Evolutionary conservation across 2,888 invertebrate genomes (phyloP).

Genomic region (Tetragnatha montana): DNA sequence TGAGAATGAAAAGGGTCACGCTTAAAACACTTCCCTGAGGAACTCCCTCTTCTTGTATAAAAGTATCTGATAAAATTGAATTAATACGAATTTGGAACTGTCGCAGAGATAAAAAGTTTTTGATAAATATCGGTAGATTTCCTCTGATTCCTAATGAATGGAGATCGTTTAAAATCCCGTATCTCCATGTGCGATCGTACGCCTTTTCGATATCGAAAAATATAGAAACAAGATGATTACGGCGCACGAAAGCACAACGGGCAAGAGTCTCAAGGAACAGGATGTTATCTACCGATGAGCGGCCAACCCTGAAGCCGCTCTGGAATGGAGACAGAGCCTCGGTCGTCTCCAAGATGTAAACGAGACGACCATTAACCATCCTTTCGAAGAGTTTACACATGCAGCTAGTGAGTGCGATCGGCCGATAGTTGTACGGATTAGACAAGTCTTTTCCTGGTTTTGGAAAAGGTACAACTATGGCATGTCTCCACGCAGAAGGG

Average conservation of each 20-base stretch:
- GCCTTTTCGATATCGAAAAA: neutral
- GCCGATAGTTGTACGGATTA: too few relatives aligned
- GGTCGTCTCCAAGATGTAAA: neutral
- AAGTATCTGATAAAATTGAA: neutral
- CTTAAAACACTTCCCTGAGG: constrained; percentile 19
- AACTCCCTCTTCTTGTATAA: constrained; percentile 1
- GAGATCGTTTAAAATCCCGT: too few relatives aligned
- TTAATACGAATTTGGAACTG: neutral
- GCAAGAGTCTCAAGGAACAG: neutral
- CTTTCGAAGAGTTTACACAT: neutral
- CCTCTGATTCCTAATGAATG: neutral
- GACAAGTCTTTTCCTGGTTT: too few relatives aligned
- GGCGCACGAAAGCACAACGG: neutral
- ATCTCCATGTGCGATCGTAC: too few relatives aligned
- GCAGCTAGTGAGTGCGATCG: neutral
- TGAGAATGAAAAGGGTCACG: neutral
- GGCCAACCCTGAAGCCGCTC: neutral
- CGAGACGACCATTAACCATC: neutral
- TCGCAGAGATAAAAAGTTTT: neutral
- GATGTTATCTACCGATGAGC: neutral
- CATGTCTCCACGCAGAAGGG: too few relatives aligned
- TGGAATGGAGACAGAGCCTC: neutral
- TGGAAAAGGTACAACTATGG: too few relatives aligned
- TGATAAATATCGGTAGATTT: constrained; percentile 7
- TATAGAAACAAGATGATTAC: neutral